Evolutionary conservation across 2,113 vertebrate genomes (phyloP), one percentile per base, ranked within the genome.

Genomic region (Pelecanoides urinatrix): DNA sequence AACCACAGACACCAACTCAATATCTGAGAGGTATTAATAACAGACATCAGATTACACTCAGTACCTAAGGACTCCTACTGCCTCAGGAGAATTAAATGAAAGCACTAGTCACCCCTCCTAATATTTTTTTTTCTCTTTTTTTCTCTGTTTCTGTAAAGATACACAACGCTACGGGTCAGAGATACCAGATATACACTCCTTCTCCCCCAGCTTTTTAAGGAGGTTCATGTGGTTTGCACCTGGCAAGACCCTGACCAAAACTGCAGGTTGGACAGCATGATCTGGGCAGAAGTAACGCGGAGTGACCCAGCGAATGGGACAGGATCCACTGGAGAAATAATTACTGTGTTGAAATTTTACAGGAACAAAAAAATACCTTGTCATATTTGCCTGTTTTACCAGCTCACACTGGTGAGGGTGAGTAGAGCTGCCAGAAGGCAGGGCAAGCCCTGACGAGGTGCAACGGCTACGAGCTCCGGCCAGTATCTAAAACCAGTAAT

Each of bases 121-220:
- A 45, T 50, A 32, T 55, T 47, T 63, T 59, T 63, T 63, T 63
- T 63, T 29, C 12, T 11, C 6, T 30, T 30, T 49, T 18, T 70
- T 40, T 21, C 30, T 47, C 66, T 62, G 8, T 74, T 95, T 71
- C 88, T 80, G 47, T 58, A 62, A 78, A 81, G 72, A 70, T 53
- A 14, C 68, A 50, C 77, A 45, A 14, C 29, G 36, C 32, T 70
- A 30, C 8, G 42, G 56, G 34, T 50, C 1, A 23, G 30, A 93
- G 45, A 5, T 3, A 10, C 6, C 45, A 32, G 32, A 18, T 2
- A 10, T 0, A 8, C 2, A 17, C 19, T 13, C 25, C 44, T 58
- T 73, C n/a, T 56, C n/a, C n/a, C 29, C 23, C 32, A 34, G 32
- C 29, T 45, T 82, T 72, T 53, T 40, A 26, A 34, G 11, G 34